phyloP scores from a whole-genome alignment of 64 coral and sea anemone genomes.

The Montipora foliosa region DNA sequence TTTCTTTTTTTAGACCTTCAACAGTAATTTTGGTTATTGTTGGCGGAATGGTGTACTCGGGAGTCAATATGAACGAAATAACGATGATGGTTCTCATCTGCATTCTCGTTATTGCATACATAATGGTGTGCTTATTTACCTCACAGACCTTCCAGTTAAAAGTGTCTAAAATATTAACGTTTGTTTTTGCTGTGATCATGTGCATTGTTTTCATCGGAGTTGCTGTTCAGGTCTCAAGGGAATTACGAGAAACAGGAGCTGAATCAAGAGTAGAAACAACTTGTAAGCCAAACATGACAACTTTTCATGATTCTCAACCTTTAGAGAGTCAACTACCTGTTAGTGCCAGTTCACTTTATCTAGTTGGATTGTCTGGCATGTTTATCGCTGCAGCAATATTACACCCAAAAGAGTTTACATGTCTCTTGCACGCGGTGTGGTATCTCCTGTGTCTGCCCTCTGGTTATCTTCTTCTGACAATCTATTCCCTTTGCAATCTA shows the following conservation, averaged over 20 bases:
- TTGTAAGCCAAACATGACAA: not conserved
- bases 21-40: constrained; percentile 93
- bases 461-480: constrained; percentile 82
- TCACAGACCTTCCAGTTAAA: constrained; percentile 75
- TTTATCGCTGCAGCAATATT: constrained; percentile 79
- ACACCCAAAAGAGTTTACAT: constrained; percentile 81
- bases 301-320: not conserved
- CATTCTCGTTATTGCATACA: constrained; percentile 57
- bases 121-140: constrained; percentile 65
- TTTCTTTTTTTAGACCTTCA: constrained; percentile 69
- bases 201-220: constrained; percentile 77
- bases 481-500: constrained; percentile 89
- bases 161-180: constrained; percentile 74
- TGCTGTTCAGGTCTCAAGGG: constrained; percentile 68
- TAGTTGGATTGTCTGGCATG: constrained; percentile 60
- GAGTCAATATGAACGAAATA: constrained; percentile 19
- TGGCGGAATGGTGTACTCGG: constrained; percentile 76
- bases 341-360: constrained; percentile 28
- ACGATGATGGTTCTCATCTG: constrained; percentile 26
- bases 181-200: constrained; percentile 86
- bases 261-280: not conserved
- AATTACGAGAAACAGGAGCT: not conserved
- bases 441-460: constrained; percentile 90
- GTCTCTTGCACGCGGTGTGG: constrained; percentile 85
- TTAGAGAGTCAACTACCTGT: constrained; percentile 6